These are phyloP conservation scores for Noctilio leporinus DNA, from an alignment of 2,113 vertebrate species.

Conservation along the genomic window DNA sequence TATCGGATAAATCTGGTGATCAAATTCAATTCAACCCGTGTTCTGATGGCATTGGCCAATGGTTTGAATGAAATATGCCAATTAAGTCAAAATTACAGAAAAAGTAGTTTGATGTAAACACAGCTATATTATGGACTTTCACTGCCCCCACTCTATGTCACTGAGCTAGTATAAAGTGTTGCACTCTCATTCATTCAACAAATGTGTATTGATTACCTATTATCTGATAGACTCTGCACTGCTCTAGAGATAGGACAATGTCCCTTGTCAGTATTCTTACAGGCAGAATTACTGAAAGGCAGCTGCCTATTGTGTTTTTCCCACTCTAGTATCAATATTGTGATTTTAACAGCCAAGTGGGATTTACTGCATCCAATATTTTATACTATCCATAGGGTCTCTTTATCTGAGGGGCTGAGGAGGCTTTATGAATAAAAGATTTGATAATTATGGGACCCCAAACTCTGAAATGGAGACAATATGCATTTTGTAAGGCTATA, in stretches of 20 bases:
- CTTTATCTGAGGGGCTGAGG: neutral
- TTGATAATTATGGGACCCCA: neutral
- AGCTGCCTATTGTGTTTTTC: neutral
- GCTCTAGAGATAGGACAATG: neutral
- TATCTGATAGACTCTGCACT: neutral
- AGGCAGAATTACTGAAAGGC: neutral
- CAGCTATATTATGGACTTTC: neutral
- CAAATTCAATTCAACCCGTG: conserved; percentile 12
- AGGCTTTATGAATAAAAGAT: neutral
- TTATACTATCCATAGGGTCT: neutral
- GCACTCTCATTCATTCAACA: neutral
- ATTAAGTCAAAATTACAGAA: conserved; percentile 3
- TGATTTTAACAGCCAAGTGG: neutral
- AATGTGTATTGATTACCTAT: neutral
- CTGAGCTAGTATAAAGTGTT: neutral
- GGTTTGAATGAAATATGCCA: conserved; percentile 17
- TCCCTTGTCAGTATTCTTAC: neutral
- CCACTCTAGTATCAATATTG: neutral
- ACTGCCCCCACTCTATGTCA: neutral
- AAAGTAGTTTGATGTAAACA: neutral
- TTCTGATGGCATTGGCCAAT: neutral
- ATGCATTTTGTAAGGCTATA: neutral
- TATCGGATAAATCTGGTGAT: neutral
- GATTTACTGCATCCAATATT: neutral
- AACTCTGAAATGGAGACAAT: neutral